Percentiles rank a stretch among this genome's conserved stretches.
Conservation (phyloP, 2,888 invertebrate genomes). For the Apoderus coryli region DNA sequence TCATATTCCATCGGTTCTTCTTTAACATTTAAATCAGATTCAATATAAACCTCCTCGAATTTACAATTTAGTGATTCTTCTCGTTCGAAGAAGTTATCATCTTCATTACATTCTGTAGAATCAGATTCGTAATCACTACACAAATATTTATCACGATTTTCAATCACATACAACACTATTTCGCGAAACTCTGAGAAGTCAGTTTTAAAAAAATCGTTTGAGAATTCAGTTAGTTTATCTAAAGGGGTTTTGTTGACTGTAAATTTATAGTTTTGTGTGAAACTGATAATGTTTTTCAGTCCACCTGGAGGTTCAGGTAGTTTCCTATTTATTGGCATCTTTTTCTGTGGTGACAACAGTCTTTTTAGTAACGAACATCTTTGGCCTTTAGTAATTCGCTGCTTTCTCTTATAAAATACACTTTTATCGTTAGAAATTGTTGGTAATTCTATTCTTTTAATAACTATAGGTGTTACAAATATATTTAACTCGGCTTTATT, state of each 20-base stretch:
- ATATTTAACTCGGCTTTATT: constrained; percentile 26
- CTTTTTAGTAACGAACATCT: constrained; percentile 29
- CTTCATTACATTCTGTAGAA: constrained; percentile 19
- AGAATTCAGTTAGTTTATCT: constrained; percentile 27
- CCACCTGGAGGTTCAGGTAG: constrained; percentile 19
- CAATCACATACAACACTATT: constrained; percentile 27
- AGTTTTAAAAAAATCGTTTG: constrained; percentile 27
- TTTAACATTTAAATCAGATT: constrained; percentile 27
- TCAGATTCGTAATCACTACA: constrained; percentile 11
- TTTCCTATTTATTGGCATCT: constrained; percentile 13
- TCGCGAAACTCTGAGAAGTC: constrained; percentile 28
- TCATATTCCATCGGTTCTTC: constrained; percentile 18
- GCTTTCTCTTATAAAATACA: constrained; percentile 11
- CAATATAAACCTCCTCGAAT: constrained; percentile 27
- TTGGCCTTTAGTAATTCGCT: constrained; percentile 29
- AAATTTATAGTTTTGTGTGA: constrained; percentile 30
- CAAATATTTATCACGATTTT: constrained; percentile 18
- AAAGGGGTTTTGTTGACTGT: constrained; percentile 26
- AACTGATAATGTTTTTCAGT: constrained; percentile 27
- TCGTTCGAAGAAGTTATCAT: constrained; percentile 21
- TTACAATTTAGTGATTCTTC: constrained; percentile 13
- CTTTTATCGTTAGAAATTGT: neutral
- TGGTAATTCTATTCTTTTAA: neutral
- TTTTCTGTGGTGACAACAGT: constrained; percentile 21
- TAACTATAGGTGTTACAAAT: constrained; percentile 19